Evolutionary conservation across 2,113 vertebrate genomes (phyloP).

Genomic region (Eudyptes chrysolophus): DNA sequence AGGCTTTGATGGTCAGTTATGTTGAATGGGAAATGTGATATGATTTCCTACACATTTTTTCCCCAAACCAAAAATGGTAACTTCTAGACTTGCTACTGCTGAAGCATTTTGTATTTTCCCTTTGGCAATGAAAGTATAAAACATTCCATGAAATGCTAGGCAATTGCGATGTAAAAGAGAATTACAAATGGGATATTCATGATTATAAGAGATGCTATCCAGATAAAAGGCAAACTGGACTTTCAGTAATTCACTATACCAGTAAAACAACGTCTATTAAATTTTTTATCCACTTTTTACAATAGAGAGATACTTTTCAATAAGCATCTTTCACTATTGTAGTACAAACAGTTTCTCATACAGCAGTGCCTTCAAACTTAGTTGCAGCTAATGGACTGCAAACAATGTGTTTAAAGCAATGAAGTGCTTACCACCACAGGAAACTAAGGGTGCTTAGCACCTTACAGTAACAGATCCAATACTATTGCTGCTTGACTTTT

Average conservation of each 20-base stretch:
- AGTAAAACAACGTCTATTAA: background rate
- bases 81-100: background rate
- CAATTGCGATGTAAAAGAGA: background rate
- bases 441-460: background rate
- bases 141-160: background rate
- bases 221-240: background rate
- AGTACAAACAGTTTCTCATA: background rate
- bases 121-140: background rate
- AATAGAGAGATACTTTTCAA: background rate
- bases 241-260: background rate
- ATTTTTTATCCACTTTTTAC: background rate
- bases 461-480: background rate
- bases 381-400: background rate
- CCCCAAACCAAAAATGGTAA: background rate
- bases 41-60: background rate
- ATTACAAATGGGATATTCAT: background rate
- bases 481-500: background rate
- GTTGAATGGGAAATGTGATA: background rate
- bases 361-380: background rate
- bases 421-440: background rate
- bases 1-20: background rate
- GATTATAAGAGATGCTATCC: background rate
- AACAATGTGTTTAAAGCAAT: background rate
- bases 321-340: background rate
- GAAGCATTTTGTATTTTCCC: background rate